Conservation (phyloP, 1,140 invertebrate genomes). For the Drosophila takahashii region DNA sequence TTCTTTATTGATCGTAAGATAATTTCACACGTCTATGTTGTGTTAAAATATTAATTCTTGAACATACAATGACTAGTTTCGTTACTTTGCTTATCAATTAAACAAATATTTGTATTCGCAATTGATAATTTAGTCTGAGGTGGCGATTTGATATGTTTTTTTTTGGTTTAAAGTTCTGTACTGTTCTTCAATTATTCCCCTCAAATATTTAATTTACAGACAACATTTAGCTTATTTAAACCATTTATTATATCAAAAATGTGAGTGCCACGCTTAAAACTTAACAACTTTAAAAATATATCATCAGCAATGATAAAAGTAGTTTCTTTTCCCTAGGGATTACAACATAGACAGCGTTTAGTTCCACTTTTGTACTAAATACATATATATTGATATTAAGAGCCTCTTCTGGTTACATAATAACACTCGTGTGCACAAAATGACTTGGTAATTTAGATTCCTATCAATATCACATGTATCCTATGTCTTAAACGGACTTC, state of each 20-base stretch:
- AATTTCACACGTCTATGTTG: neutral
- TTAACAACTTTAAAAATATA: neutral
- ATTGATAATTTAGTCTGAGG: neutral
- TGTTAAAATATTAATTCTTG: neutral
- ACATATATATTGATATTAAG: slow-evolving; percentile 16
- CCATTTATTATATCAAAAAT: too few species aligned
- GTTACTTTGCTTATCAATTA: neutral
- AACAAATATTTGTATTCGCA: neutral
- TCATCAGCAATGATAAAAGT: neutral
- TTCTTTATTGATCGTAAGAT: neutral
- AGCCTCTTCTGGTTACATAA: slow-evolving; percentile 21
- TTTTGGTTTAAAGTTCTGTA: neutral
- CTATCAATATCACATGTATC: slow-evolving; percentile 20
- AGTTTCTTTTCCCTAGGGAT: neutral
- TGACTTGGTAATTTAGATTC: slow-evolving; percentile 10
- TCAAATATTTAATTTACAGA: too few species aligned
- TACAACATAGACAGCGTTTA: slow-evolving; percentile 12
- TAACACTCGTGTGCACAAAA: slow-evolving; percentile 10
- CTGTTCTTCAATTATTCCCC: too few species aligned
- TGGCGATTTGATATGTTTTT: slow-evolving; percentile 6
- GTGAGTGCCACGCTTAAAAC: too few species aligned
- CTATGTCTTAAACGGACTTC: neutral
- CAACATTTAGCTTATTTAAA: neutral
- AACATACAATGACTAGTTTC: neutral
- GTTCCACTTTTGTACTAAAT: slow-evolving; percentile 8